These are phyloP conservation scores for Eumerus sabulonum DNA, from an alignment of 2,888 invertebrate genomes.

Conservation along the genomic window DNA sequence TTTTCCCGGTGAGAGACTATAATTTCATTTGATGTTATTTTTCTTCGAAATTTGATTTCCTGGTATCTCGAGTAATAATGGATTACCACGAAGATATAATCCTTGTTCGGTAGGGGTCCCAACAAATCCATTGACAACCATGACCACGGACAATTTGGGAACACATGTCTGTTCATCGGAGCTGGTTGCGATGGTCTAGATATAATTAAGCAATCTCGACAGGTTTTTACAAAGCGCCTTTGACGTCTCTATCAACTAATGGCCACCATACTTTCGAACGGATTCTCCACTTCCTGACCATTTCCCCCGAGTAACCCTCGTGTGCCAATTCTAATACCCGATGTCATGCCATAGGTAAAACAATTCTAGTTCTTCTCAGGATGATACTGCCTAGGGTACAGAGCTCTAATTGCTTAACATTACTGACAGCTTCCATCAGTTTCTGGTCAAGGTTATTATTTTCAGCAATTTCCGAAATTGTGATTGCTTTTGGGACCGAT, in stretches of 20 bases:
- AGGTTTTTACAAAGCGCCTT: conserved; percentile 60
- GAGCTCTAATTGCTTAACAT: conserved; percentile 37
- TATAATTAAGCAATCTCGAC: conserved; percentile 61
- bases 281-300: conserved; percentile 34
- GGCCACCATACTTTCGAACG: conserved; percentile 67
- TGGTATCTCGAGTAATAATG: conserved; percentile 47
- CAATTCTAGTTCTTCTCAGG: conserved; percentile 44
- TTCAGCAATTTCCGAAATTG: conserved; percentile 21
- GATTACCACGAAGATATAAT: conserved; percentile 39
- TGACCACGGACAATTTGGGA: conserved; percentile 40
- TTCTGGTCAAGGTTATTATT: conserved; percentile 4
- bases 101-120: conserved; percentile 31
- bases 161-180: conserved; percentile 63
- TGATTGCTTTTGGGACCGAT: conserved; percentile 15
- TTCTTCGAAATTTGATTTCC: conserved; percentile 37
- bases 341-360: conserved; percentile 1
- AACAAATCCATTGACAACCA: conserved; percentile 33
- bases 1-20: too few species aligned
- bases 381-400: conserved; percentile 53
- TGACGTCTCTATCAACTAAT: conserved; percentile 61
- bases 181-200: conserved; percentile 56
- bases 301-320: conserved; percentile 30
- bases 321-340: conserved; percentile 26
- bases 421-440: conserved; percentile 31
- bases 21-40: conserved; percentile 33